Base-by-base conservation (phyloP, 53 echinoderm and acorn worm species). In the Henricia sp. region DNA sequence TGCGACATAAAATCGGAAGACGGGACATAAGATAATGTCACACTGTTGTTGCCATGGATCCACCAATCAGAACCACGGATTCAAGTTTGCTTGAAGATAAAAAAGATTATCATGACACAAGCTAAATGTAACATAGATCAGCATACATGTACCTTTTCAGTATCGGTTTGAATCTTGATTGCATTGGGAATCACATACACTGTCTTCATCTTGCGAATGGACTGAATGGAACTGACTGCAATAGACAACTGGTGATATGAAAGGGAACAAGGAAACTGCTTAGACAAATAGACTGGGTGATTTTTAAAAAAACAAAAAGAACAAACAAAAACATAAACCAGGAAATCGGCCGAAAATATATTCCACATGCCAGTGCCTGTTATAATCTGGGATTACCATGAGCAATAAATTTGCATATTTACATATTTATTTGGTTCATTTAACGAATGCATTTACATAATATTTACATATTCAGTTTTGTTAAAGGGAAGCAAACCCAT, bases 161-260 rank as follows among this genome's bases (percentile, higher is more conserved):
- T 68, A 36, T 83, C 62, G 33, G 94, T 94, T 16, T 90, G 88
- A 24, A 94, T 63, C 30, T 91, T 91, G 44, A 94, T 91, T 16
- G 94, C 94, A 63, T 91, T 94, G 63, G 94, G 94, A 17, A 91
- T 86, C 17, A 91, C 88, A 59, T 89, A 91, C 12, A 84, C 91
- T 1, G 89, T 91, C 64, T 84, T 69, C 55, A 86, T 87, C 83
- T 91, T 91, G 52, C 82, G 86, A 17, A 94, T 70, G 35, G 68
- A 74, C 46, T 67, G 75, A 34, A 94, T 86, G 27, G 77, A 67
- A 59, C 74, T 82, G 28, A 94, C 74, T 21, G 86, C 52, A 39
- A 93, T 84, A 0, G n/a, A 68, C 84, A 52, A 93, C 82, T 91
- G 91, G 85, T 30, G 24, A 39, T 6, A 9, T n/a, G 1, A 4